Conservation (phyloP, 2,113 vertebrate species). For the Madoqua kirkii region DNA sequence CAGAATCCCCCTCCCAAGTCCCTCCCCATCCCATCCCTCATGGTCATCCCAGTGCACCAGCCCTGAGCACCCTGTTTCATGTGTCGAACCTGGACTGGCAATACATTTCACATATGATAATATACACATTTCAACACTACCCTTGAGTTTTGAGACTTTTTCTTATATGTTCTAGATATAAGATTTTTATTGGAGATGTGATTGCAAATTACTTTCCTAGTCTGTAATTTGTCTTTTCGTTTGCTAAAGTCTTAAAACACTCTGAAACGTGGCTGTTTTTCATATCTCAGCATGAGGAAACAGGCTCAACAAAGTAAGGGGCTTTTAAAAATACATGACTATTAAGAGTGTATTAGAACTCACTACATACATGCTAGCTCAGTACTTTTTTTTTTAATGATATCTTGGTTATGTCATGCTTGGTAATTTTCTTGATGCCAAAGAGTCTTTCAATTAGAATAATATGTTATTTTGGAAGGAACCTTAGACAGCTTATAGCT, state of each 20-base stretch:
- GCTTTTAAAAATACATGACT: background rate
- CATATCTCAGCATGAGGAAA: background rate
- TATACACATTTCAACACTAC: background rate
- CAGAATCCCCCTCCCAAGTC: background rate
- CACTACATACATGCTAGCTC: background rate
- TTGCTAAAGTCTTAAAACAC: background rate
- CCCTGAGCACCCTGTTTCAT: background rate
- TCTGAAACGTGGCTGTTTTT: background rate
- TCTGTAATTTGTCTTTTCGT: constrained; percentile 7
- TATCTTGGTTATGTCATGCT: background rate
- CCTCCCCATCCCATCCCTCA: background rate
- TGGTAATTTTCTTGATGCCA: background rate
- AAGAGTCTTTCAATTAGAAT: background rate
- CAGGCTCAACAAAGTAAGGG: background rate
- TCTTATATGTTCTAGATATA: background rate
- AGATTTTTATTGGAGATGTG: background rate
- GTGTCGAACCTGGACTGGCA: rapidly evolving
- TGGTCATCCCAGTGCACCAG: background rate
- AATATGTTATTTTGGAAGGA: background rate
- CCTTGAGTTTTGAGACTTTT: background rate
- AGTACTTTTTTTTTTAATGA: background rate
- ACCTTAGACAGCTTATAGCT: background rate
- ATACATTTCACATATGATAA: background rate
- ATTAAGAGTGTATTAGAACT: background rate
- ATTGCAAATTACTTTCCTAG: background rate